Evolutionary conservation across 1,140 invertebrate species (phyloP).

Genomic region (Archegozetes longisetosus): DNA sequence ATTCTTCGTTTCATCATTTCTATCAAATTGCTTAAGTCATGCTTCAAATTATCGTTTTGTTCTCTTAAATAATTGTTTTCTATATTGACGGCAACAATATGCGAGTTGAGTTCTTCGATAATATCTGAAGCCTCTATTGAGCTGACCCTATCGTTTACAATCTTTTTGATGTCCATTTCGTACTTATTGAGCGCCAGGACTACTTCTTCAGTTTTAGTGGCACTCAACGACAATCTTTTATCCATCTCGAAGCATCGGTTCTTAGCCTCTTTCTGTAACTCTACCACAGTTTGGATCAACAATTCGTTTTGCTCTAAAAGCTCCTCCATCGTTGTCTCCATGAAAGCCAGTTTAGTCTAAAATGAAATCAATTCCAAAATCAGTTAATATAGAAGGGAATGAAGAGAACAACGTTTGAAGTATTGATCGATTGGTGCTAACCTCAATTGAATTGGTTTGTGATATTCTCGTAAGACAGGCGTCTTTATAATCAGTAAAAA

Average conservation of each 20-base stretch:
- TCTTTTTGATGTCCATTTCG: neutral
- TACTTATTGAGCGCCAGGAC: neutral
- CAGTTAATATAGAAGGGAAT: too few species aligned
- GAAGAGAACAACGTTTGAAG: too few species aligned
- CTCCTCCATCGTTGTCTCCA: constrained; percentile 6
- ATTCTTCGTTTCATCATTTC: neutral
- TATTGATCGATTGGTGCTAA: too few species aligned
- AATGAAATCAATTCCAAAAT: too few species aligned
- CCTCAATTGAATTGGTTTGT: neutral
- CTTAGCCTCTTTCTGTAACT: constrained; percentile 5
- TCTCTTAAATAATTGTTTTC: neutral
- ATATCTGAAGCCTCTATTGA: neutral
- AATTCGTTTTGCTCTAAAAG: constrained; percentile 11
- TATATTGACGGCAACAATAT: neutral
- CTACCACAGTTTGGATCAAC: constrained; percentile 8
- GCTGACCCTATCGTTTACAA: neutral
- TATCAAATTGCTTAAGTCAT: neutral
- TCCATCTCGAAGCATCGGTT: neutral
- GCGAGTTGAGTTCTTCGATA: neutral
- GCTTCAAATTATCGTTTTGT: neutral
- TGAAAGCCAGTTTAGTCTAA: constrained; percentile 4
- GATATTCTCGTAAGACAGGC: neutral
- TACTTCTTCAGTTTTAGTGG: neutral
- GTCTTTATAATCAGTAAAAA: neutral
- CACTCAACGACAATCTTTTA: neutral